Evolutionary conservation across 2,888 invertebrate genomes (phyloP).

Genomic region (Cryptocephalus primarius): DNA sequence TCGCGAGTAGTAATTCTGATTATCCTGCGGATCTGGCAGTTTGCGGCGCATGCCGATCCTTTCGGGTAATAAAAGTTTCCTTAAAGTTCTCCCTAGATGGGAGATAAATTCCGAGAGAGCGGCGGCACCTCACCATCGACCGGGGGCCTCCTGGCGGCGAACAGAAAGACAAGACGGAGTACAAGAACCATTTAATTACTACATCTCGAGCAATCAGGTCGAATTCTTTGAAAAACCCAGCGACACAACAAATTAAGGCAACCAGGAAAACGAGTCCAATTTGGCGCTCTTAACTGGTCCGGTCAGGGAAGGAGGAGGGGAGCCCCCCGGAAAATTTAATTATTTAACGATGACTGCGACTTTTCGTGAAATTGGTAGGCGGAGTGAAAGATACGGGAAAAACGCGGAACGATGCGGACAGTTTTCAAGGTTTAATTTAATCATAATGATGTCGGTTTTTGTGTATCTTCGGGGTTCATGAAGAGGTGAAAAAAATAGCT

Average conservation of each 20-base stretch:
- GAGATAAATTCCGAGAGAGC: not conserved
- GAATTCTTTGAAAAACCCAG: conserved; percentile 13
- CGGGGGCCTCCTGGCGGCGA: not conserved
- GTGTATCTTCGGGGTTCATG: too few species aligned
- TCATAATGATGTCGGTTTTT: too few species aligned
- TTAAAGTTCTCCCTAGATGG: not conserved
- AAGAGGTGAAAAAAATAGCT: too few species aligned
- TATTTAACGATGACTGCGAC: not conserved
- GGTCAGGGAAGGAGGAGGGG: not conserved
- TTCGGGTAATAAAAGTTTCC: not conserved
- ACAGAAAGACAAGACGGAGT: conserved; percentile 1
- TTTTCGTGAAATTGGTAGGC: not conserved
- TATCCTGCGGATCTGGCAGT: too few species aligned
- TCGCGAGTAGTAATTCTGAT: too few species aligned
- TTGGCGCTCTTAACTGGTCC: not conserved
- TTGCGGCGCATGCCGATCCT: too few species aligned
- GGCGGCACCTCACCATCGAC: too few species aligned
- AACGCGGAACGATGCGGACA: too few species aligned
- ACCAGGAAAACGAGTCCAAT: not conserved
- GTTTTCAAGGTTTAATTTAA: too few species aligned
- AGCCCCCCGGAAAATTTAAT: not conserved
- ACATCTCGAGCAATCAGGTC: conserved; percentile 11
- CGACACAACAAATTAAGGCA: conserved; percentile 3
- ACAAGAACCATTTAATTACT: conserved; percentile 14
- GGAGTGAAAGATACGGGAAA: not conserved